Conservation (phyloP, 2,797 vertebrate genomes). For the Adelosebastes latens region DNA sequence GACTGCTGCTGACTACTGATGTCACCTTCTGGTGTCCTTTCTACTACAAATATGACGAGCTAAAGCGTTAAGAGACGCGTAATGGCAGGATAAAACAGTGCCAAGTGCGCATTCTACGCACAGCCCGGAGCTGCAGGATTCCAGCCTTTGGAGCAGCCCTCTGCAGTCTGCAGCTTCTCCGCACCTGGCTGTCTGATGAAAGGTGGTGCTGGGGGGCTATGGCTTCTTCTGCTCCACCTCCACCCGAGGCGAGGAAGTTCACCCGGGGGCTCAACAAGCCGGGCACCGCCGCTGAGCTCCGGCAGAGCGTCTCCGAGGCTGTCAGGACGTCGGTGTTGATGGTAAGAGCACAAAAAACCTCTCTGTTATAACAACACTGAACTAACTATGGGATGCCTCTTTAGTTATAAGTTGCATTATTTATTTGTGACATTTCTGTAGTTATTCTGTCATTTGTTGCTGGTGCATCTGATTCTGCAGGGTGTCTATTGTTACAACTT, state of each 20-base stretch:
- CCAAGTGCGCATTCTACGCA: conserved; percentile 19
- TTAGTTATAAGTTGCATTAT: neutral
- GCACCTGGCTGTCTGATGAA: conserved; percentile 37
- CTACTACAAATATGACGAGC: neutral
- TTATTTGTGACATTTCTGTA: neutral
- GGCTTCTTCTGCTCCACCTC: conserved; percentile 70
- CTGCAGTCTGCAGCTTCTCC: neutral
- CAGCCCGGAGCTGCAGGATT: neutral
- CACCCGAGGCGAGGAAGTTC: conserved; percentile 92
- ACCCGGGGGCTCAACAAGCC: conserved; percentile 93
- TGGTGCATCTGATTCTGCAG: conserved; percentile 6
- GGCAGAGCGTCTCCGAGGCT: conserved; percentile 95
- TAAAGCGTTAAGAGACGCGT: neutral
- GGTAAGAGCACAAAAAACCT: conserved; percentile 78
- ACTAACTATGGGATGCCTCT: neutral
- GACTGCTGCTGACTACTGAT: neutral
- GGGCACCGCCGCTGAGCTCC: conserved; percentile 93
- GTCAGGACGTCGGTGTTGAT: conserved; percentile 91
- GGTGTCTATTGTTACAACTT: conserved; percentile 55
- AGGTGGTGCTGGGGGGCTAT: conserved; percentile 40
- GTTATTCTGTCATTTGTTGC: neutral
- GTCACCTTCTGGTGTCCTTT: neutral
- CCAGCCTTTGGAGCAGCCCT: neutral
- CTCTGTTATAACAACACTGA: neutral
- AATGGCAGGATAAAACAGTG: conserved; percentile 28